These are phyloP conservation scores for Seira musarum DNA, from an alignment of 2,888 invertebrate genomes.

Conservation along the genomic window DNA sequence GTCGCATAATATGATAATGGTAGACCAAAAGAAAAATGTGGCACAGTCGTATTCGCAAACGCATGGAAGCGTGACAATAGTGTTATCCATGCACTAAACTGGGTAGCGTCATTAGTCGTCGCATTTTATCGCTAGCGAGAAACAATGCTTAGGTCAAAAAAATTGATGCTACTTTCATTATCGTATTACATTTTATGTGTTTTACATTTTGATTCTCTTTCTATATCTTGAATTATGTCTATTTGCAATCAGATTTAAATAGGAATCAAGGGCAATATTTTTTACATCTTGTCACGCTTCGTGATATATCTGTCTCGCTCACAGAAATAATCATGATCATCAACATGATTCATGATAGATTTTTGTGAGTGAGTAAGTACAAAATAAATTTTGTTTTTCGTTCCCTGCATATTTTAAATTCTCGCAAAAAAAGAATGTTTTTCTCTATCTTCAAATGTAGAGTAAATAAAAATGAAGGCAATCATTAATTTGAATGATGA, in stretches of 20 bases:
- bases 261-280: slow-evolving; percentile 43
- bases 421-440: no score
- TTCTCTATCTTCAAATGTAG: neutral
- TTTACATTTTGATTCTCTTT: slow-evolving; percentile 2
- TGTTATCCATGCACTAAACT: slow-evolving; percentile 16
- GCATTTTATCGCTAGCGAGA: neutral
- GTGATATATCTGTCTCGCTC: neutral
- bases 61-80: slow-evolving; percentile 32
- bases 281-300: neutral
- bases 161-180: neutral
- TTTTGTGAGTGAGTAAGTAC: neutral
- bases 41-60: neutral
- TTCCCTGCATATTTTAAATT: no score
- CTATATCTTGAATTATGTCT: neutral
- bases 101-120: neutral
- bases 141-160: slow-evolving; percentile 3
- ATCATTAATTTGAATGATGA: neutral
- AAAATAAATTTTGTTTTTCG: neutral
- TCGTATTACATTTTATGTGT: neutral
- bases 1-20: neutral
- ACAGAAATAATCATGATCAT: neutral
- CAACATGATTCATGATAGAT: neutral
- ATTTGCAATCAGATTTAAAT: slow-evolving; percentile 24
- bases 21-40: neutral
- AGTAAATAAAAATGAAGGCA: neutral